Evolutionary conservation across 2,113 vertebrate species (phyloP).

Genomic region (Platichthys flesus): DNA sequence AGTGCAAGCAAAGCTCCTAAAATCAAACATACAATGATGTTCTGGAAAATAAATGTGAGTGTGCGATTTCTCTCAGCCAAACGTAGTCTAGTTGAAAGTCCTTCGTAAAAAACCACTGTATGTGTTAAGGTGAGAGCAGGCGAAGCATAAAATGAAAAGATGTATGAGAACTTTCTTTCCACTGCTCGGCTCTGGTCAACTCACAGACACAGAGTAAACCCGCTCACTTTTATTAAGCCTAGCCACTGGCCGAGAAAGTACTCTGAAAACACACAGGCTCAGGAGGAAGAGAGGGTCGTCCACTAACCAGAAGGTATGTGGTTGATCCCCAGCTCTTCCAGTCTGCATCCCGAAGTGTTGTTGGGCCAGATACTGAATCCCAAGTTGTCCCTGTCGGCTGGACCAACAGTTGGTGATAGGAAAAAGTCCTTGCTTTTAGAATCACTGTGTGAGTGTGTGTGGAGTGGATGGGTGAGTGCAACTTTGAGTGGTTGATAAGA

Average conservation of each 20-base stretch:
- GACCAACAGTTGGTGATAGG: too few species aligned
- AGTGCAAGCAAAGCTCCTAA: conserved; percentile 13
- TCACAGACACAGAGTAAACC: conserved; percentile 71
- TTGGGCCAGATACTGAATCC: too few species aligned
- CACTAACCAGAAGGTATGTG: too few species aligned
- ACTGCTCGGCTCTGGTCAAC: conserved; percentile 51
- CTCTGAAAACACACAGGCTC: conserved; percentile 6
- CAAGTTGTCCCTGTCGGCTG: too few species aligned
- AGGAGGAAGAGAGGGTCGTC: too few species aligned
- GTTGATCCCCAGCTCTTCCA: too few species aligned
- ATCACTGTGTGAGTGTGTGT: too few species aligned
- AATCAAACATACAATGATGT: conserved; percentile 4
- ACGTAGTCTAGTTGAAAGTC: background rate
- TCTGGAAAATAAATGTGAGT: conserved; percentile 8
- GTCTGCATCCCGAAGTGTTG: too few species aligned
- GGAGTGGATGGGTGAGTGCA: too few species aligned
- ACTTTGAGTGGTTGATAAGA: too few species aligned
- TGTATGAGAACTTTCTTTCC: conserved; percentile 71
- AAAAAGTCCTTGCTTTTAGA: too few species aligned
- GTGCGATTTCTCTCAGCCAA: background rate
- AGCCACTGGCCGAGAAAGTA: conserved; percentile 29
- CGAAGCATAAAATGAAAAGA: conserved; percentile 26
- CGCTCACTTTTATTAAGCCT: conserved; percentile 57
- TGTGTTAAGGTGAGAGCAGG: conserved; percentile 10
- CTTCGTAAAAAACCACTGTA: conserved; percentile 4